Evolutionary conservation across 2,888 invertebrate species (phyloP).

Genomic region (Erebia ligea): DNA sequence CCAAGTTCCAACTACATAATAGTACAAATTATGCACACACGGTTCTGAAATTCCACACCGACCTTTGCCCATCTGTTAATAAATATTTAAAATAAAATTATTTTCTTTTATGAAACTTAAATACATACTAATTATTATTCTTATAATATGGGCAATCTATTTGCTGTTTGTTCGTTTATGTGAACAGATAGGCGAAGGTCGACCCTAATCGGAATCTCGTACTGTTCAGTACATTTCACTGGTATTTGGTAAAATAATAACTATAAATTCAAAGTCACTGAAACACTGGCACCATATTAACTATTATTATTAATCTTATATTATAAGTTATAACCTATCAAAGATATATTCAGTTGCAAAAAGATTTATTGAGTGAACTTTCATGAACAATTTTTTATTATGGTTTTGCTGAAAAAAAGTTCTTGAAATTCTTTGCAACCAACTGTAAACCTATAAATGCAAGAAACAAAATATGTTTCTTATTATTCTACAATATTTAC

Average conservation of each 20-base stretch:
- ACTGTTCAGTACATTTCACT: neutral
- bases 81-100: too few species aligned
- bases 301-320: neutral
- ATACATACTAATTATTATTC: too few species aligned
- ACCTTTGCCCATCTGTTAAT: too few species aligned
- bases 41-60: too few species aligned
- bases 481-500: slow-evolving; percentile 28
- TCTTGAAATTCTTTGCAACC: neutral
- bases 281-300: slow-evolving; percentile 13
- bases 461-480: slow-evolving; percentile 21
- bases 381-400: neutral
- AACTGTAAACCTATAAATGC: slow-evolving; percentile 34
- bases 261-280: neutral
- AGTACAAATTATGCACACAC: too few species aligned
- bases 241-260: slow-evolving; percentile 4
- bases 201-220: neutral
- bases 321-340: neutral
- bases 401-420: neutral
- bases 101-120: too few species aligned
- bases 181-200: neutral
- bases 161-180: neutral
- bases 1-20: too few species aligned
- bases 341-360: slow-evolving; percentile 2
- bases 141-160: too few species aligned
- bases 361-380: neutral